A percentile compares a stretch with the other conserved stretches of the same genome.
Evolutionary conservation across 2,888 invertebrate species (phyloP).

Genomic region (Coecobrya sp.): DNA sequence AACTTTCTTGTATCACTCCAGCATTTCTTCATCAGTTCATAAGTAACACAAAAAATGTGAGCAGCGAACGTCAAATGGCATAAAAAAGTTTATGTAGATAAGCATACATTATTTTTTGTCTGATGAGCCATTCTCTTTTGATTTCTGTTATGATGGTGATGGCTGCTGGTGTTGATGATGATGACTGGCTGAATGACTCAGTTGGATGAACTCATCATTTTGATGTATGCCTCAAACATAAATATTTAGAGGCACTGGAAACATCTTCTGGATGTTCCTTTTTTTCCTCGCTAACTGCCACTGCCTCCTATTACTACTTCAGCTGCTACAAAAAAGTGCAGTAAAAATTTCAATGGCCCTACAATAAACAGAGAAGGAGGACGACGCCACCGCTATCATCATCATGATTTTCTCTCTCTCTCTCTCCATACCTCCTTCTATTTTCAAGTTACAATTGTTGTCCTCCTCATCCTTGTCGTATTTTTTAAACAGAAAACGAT

Average conservation of each 20-base stretch:
- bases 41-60: not conserved
- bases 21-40: conserved; percentile 4
- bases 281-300: not conserved
- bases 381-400: conserved; percentile 15
- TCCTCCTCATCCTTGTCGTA: conserved; percentile 29
- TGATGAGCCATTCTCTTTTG: not conserved
- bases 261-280: conserved; percentile 3
- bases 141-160: not conserved
- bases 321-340: conserved; percentile 32
- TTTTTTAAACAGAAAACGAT: conserved; percentile 20
- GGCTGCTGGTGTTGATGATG: not conserved
- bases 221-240: conserved; percentile 4
- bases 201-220: conserved; percentile 13
- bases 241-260: not conserved
- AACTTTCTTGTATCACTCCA: not conserved
- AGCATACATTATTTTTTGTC: not conserved
- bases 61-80: not conserved
- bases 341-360: not conserved
- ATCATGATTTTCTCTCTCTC: no score
- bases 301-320: not conserved
- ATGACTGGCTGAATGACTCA: conserved; percentile 27
- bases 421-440: not conserved
- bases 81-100: not conserved
- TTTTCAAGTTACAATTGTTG: conserved; percentile 28
- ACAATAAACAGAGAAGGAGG: not conserved